Percentiles rank a stretch among this genome's conserved stretches.
These are phyloP conservation scores for Zygothrica quintamaculata DNA, from an alignment of 2,888 invertebrate species.

Conservation along the genomic window DNA sequence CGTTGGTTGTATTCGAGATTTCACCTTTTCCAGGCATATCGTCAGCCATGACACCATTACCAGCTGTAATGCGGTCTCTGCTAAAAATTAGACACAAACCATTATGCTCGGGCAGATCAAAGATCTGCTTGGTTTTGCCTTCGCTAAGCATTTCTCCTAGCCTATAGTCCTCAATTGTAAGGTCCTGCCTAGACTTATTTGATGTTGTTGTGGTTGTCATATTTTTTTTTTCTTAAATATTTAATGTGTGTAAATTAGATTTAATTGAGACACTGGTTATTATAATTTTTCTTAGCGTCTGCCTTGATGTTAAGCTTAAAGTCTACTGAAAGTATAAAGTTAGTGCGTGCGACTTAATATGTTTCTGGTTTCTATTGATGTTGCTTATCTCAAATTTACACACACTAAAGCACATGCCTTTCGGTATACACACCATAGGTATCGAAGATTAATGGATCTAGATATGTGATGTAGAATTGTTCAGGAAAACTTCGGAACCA, in stretches of 20 bases:
- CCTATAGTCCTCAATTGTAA: constrained; percentile 88
- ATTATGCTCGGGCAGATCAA: constrained; percentile 89
- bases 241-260: constrained; percentile 33
- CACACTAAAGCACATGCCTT: constrained; percentile 8
- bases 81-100: constrained; percentile 92
- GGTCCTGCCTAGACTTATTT: constrained; percentile 54
- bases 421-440: neutral
- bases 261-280: constrained; percentile 37
- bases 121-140: constrained; percentile 97
- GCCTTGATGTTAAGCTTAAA: constrained; percentile 59
- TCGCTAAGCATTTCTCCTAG: constrained; percentile 92
- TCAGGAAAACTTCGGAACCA: too few relatives aligned
- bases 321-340: constrained; percentile 44
- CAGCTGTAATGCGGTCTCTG: constrained; percentile 98
- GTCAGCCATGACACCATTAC: constrained; percentile 96
- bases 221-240: constrained; percentile 20
- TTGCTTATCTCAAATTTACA: constrained; percentile 47
- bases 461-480: too few relatives aligned
- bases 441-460: too few relatives aligned
- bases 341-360: constrained; percentile 57
- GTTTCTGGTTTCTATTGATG: constrained; percentile 13
- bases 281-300: constrained; percentile 11
- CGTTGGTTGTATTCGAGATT: constrained; percentile 96
- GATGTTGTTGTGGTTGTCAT: constrained; percentile 59
- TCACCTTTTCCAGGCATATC: constrained; percentile 96